phyloP scores from a whole-genome alignment of 2,113 vertebrate genomes.

The Miniopterus natalensis region DNA sequence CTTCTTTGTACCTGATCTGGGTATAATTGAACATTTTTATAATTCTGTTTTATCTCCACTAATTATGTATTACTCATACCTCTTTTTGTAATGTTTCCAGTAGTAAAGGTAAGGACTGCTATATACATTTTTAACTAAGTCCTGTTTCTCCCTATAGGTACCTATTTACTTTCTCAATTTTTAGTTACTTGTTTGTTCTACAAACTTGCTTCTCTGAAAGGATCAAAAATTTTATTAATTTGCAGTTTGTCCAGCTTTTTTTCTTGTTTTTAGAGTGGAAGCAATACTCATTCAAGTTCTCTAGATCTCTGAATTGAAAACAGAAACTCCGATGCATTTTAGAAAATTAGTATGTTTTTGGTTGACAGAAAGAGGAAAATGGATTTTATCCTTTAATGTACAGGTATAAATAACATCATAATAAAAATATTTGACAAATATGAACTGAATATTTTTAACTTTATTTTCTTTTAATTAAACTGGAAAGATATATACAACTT shows the following conservation, averaged over 20 bases:
- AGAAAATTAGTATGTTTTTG: background rate
- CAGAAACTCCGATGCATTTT: background rate
- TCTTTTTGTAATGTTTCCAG: background rate
- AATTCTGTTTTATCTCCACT: background rate
- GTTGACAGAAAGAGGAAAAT: background rate
- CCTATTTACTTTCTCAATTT: background rate
- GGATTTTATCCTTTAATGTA: background rate
- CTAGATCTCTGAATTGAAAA: background rate
- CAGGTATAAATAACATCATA: background rate
- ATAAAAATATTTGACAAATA: background rate
- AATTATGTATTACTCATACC: background rate
- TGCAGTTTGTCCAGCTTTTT: background rate
- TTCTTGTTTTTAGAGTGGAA: background rate
- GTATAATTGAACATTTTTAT: background rate
- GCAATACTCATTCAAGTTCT: background rate
- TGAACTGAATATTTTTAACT: background rate
- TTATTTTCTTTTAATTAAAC: background rate
- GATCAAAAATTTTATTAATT: background rate
- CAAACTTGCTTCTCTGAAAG: background rate
- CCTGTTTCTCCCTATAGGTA: background rate
- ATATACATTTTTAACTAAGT: background rate
- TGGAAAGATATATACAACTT: background rate
- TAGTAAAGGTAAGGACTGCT: background rate
- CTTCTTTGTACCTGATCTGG: background rate
- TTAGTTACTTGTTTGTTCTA: background rate